Evolutionary conservation across 2,797 vertebrate genomes (phyloP).

Genomic region (Buphagus erythrorhynchus): DNA sequence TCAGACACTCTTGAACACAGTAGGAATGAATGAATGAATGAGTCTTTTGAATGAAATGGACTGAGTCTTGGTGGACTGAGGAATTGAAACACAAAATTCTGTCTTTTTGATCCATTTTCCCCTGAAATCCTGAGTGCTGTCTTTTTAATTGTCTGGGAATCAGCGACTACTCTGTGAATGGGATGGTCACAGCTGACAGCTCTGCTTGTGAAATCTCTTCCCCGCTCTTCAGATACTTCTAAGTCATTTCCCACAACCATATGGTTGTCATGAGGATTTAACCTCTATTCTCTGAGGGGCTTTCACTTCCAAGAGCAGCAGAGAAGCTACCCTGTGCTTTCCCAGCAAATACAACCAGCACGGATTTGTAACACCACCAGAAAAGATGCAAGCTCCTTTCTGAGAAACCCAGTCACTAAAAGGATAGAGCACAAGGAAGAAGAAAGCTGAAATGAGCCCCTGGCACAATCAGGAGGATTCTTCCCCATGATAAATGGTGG

Average conservation of each 20-base stretch:
- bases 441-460: background rate
- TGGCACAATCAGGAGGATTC: background rate
- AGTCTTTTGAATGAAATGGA: background rate
- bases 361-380: background rate
- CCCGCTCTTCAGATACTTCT: background rate
- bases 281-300: background rate
- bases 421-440: background rate
- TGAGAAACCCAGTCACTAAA: background rate
- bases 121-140: background rate
- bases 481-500: background rate
- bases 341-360: background rate
- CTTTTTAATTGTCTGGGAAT: background rate
- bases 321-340: background rate
- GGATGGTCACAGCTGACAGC: background rate
- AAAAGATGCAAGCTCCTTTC: background rate
- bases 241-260: background rate
- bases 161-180: background rate
- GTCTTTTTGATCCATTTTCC: background rate
- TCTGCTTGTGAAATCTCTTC: background rate
- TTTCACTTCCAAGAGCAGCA: background rate
- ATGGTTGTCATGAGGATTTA: conserved; percentile 31
- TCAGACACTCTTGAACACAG: background rate
- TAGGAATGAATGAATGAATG: too few relatives aligned
- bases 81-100: background rate
- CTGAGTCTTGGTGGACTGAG: background rate